Conservation (phyloP, 2,113 vertebrate genomes). For the Mesembrinibis cayennensis region DNA sequence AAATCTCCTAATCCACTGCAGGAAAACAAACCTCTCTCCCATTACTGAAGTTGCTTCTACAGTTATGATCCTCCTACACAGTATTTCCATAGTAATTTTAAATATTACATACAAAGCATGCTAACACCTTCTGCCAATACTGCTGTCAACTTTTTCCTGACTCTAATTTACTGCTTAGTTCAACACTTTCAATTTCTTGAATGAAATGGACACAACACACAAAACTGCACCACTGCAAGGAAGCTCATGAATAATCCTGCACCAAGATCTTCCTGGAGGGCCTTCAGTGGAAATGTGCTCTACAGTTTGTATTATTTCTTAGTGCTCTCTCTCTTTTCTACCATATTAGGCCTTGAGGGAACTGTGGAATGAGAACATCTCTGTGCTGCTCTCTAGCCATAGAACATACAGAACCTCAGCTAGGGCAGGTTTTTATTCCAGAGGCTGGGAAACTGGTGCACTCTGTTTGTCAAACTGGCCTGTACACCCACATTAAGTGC, state of each 20-base stretch:
- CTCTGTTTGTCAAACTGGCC: background rate
- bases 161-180: background rate
- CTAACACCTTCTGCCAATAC: background rate
- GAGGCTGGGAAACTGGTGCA: background rate
- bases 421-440: background rate
- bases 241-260: background rate
- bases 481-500: rapidly evolving
- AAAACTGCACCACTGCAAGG: background rate
- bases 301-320: background rate
- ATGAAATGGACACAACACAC: background rate
- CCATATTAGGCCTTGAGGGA: background rate
- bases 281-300: background rate
- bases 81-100: slow-evolving; percentile 5
- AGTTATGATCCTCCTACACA: background rate
- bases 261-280: background rate
- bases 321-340: background rate
- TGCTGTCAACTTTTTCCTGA: background rate
- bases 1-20: background rate
- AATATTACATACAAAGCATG: background rate
- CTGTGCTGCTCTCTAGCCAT: background rate
- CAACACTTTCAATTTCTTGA: background rate
- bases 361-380: background rate
- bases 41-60: background rate
- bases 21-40: background rate
- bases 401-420: background rate